phyloP scores from a whole-genome alignment of 2,888 invertebrate species.

The Punctoribates punctum region DNA sequence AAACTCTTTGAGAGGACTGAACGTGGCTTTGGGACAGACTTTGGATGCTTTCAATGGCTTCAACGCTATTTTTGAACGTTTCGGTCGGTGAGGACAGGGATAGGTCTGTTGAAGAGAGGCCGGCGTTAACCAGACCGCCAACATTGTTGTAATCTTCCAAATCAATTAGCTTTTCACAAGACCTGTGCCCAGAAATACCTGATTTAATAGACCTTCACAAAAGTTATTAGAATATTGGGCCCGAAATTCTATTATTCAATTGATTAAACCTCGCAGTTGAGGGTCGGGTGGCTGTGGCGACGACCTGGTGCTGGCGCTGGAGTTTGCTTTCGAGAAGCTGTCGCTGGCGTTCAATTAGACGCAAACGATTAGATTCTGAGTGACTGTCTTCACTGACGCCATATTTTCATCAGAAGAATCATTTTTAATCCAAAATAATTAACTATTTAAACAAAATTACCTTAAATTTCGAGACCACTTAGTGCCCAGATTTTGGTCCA shows the following conservation, averaged over 20 bases:
- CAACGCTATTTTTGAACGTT: background rate
- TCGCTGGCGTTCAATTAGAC: conserved; percentile 43
- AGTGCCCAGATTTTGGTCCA: conserved; percentile 29
- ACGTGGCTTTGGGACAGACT: background rate
- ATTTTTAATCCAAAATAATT: conserved; percentile 6
- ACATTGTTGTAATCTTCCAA: conserved; percentile 11
- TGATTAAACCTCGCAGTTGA: conserved; percentile 21
- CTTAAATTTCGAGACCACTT: conserved; percentile 45
- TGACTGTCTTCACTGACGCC: conserved; percentile 40
- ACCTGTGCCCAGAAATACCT: conserved; percentile 14
- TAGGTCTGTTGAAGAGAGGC: conserved; percentile 14
- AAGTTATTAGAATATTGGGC: too few relatives aligned
- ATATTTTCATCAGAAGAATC: background rate
- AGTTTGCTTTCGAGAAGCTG: conserved; percentile 44
- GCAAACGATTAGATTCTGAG: conserved; percentile 42
- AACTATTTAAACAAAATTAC: conserved; percentile 29
- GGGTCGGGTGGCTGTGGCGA: conserved; percentile 36
- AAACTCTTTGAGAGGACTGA: conserved; percentile 7
- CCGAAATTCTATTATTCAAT: too few relatives aligned
- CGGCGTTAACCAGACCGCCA: conserved; percentile 31
- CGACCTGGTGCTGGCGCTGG: conserved; percentile 42
- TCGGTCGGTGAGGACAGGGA: background rate
- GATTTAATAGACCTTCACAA: background rate
- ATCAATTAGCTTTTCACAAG: conserved; percentile 5
- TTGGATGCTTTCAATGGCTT: background rate